Base-by-base conservation (phyloP, 2,888 invertebrate species). In the Dryomyza anilis region DNA sequence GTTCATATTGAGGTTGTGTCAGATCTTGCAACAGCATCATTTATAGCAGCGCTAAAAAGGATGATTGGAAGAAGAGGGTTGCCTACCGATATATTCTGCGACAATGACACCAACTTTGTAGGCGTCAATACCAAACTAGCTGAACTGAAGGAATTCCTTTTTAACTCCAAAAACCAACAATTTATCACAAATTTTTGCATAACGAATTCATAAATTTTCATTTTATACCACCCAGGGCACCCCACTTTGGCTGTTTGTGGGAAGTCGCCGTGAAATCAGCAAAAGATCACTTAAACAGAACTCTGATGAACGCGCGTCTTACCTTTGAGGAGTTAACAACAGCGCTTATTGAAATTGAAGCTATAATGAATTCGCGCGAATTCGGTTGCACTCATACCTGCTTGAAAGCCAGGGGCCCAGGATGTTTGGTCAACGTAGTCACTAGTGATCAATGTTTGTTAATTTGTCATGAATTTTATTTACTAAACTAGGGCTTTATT, bases 161-260 rank as follows among this genome's bases (percentile, higher is more conserved):
- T n/a, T n/a, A n/a, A n/a, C n/a, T n/a, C n/a, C n/a, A n/a, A n/a
- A n/a, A n/a, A n/a, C n/a, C n/a, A n/a, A n/a, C n/a, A n/a, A n/a
- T n/a, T n/a, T n/a, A n/a, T n/a, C n/a, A n/a, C n/a, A n/a, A n/a
- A n/a, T n/a, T n/a, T n/a, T n/a, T n/a, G n/a, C n/a, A n/a, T n/a
- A n/a, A n/a, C n/a, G n/a, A n/a, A n/a, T n/a, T n/a, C n/a, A n/a
- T n/a, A n/a, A n/a, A n/a, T n/a, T n/a, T n/a, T n/a, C n/a, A n/a
- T n/a, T n/a, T n/a, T n/a, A n/a, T n/a, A n/a, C n/a, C n/a, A n/a
- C n/a, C n/a, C n/a, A n/a, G n/a, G n/a, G n/a, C n/a, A n/a, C n/a
- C n/a, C n/a, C n/a, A n/a, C n/a, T n/a, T 70, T 50, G 69, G 67
- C 8, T 68, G 67, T 21, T 33, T 67, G 6, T 67, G 67, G 63